A percentile compares a stretch with the other conserved stretches of the same genome.
Conservation (phyloP, 2,113 vertebrate genomes). For the Corythornis madagascariensis region DNA sequence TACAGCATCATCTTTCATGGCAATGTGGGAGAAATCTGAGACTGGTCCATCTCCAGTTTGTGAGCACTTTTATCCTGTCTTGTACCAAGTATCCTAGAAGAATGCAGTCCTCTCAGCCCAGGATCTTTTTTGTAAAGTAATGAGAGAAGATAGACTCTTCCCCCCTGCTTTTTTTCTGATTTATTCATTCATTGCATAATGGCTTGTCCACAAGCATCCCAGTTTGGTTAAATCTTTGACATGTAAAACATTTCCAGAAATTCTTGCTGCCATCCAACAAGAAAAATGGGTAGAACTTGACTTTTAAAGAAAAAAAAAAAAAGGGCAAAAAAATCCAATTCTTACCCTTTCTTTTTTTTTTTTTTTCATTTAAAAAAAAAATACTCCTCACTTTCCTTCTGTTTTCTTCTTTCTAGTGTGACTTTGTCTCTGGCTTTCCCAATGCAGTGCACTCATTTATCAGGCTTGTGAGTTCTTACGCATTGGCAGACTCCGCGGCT, state of each 20-base stretch:
- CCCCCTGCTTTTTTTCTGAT: not conserved
- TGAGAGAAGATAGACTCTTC: not conserved
- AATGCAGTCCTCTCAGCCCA: not conserved
- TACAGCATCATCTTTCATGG: accelerated
- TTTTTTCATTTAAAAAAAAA: not conserved
- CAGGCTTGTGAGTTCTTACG: constrained; percentile 25
- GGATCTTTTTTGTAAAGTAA: not conserved
- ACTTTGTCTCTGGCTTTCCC: constrained; percentile 37
- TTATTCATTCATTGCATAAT: constrained; percentile 47
- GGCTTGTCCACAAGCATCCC: constrained; percentile 28
- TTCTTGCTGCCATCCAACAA: constrained; percentile 43
- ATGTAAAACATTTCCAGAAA: constrained; percentile 41
- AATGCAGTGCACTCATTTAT: constrained; percentile 30
- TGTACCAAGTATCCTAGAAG: not conserved
- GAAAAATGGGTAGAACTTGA: constrained; percentile 9
- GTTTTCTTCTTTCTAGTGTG: constrained; percentile 3
- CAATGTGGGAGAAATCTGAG: accelerated
- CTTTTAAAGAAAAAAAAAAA: not conserved
- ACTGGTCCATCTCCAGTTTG: accelerated
- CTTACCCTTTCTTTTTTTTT: not conserved
- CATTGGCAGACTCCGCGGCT: not conserved
- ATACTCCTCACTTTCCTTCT: not conserved
- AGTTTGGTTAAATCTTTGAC: constrained; percentile 28
- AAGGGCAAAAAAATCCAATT: not conserved
- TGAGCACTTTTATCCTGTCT: not conserved